Base-by-base conservation (phyloP, 2,888 invertebrate species). In the Eretmocerus hayati region DNA sequence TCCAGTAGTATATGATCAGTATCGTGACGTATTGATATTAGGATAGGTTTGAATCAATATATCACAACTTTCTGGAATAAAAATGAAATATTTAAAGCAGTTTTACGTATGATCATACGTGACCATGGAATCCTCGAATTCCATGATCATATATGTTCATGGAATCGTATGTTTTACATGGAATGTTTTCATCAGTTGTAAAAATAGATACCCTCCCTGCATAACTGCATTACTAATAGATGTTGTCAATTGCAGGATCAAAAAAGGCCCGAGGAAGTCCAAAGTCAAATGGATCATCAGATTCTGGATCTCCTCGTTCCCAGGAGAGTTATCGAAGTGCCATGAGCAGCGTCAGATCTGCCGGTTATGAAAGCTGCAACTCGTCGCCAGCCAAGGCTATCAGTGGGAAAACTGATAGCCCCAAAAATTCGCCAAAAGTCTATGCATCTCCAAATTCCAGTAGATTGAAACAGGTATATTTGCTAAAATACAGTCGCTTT, bases 401-500 rank as follows among this genome's bases (percentile, higher is more conserved):
- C 11, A 56, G 56, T n/a, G 58, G 50, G 9, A 52, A 32, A 33
- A 56, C 52, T 11, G 61, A 53, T 1, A 59, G 56, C 23, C 55
- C 58, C 2, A 63, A 61, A 26, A 59, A 55, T 20, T 50, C 55
- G 9, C 47, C 57, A 20, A 59, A 57, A 54, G 58, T 22, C 50
- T 59, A 52, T 36, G 37, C 44, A 3, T 62, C 61, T 23, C 55
- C 59, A 5, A 66, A 66, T 23, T 46, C 59, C 4, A 45, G 44
- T n/a, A 68, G 65, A 52, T 51, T 49, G 11, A 67, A 64, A 54
- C 64, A 66, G 64, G 66, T 68, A 42, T 11, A 26, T 26, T 26
- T 26, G 26, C 26, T 11, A 26, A 11, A n/a, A 6, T 11, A 11
- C 26, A 26, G 26, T 26, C 26, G 26, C 6, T 26, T n/a, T n/a